Evolutionary conservation across 2,113 vertebrate species (phyloP), one percentile per base, ranked within the genome.

Genomic region (Scopus umbretta): DNA sequence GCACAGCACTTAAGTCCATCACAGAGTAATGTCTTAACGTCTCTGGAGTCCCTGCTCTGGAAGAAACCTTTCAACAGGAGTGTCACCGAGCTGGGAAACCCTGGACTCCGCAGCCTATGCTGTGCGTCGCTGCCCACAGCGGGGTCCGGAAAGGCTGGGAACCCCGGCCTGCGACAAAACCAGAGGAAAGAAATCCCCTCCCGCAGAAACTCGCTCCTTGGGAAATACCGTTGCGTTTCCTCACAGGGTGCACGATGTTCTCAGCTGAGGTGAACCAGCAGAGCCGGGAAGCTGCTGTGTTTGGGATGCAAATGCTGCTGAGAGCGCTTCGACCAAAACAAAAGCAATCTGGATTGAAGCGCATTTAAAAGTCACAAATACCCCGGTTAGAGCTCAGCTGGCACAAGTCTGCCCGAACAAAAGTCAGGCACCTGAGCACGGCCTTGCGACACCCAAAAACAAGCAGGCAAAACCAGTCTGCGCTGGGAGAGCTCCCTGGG

Each of bases 401-500:
- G 96, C 88, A 73, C 32, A 5, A 11, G 66, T 50, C 56, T 3
- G 22, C 20, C 0, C 0, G 32, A 67, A 40, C 75, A 16, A 16
- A 73, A 61, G 65, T 34, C 88, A 94, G 66, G 56, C 86, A 96
- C 92, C 92, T 86, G 86, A 91, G 83, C 73, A 40, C 13, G 3
- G 83, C 92, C 88, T 29, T 90, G 95, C 63, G 95, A 91, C 76
- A 92, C 86, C 88, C 76, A 79, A 14, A 53, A 49, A 55, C 42
- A n/a, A 91, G 94, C 88, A 74, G 70, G 95, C 84, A 58, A 94
- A 97, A 95, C 95, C 93, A 79, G 92, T 68, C 88, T 61, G 88
- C 68, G 94, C 88, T 38, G 86, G 74, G 92, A 94, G 91, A 81
- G 12, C 58, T 94, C 79, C 61, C 83, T 0, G 5, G 16, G 58